Base-by-base conservation (phyloP, 2,797 vertebrate species). In the Sphenodon punctatus region DNA sequence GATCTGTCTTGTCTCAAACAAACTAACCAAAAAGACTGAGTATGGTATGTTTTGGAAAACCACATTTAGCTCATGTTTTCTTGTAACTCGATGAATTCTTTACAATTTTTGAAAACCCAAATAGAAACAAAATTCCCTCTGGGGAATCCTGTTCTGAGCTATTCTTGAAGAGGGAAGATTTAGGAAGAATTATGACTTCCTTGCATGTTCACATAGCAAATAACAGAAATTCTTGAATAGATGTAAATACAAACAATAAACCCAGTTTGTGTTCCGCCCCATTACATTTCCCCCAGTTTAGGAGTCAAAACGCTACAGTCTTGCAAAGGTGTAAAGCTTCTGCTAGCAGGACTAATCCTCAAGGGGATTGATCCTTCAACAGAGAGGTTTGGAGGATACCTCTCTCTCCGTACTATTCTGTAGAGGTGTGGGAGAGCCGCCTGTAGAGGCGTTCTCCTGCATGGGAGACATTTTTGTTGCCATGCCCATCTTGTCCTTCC, bases 121-220 rank as follows among this genome's bases (percentile, higher is more conserved):
- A 86, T 71, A 83, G 66, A 73, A 80, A 66, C 67, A 85, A 19
- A n/a, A n/a, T 82, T 64, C 38, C 86, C 38, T 75, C 4, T 42
- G 9, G 10, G 84, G 39, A 91, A 22, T 87, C 80, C 73, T 84
- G 63, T 63, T 73, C 11, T 75, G 64, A 69, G 41, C 85, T 75
- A 16, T 19, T 25, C 65, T 72, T 67, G 55, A 73, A 65, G 66
- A 45, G 45, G 65, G 27, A 51, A 84, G 23, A 30, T 53, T n/a
- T 53, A 80, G 41, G 48, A 64, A 48, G 34, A 77, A 69, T 80
- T n/a, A 6, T 61, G 3, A 2, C 74, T 69, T 80, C 66, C 23
- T 49, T 67, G 25, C 8, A 22, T 3, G 7, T 53, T 38, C 72
- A 55, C 4, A 0, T 25, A 43, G 58, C 43, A 59, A 42, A 67